Evolutionary conservation across 2,888 invertebrate genomes (phyloP), one percentile per base, ranked within the genome.

Genomic region (Melolontha melolontha): DNA sequence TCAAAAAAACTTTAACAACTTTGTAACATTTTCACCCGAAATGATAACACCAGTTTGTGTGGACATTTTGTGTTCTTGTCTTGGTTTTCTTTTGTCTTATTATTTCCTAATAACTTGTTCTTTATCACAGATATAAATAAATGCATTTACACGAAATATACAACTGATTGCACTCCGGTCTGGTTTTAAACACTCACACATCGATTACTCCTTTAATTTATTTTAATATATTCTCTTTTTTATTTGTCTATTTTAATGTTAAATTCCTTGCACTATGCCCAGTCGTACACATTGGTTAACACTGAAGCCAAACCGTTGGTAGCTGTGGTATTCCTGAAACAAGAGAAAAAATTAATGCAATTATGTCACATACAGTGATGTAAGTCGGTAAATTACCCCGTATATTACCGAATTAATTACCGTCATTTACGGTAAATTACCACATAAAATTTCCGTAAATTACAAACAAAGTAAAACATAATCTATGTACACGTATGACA

Each of bases 111-210:
- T 68, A 66, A 72, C 67, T 80, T 80, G 80, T 81, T 81, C 79
- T 77, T 82, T 83, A 84, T 84, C 84, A 84, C 84, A 84, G 84
- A 84, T 84, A 84, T 80, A 82, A 83, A 83, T 81, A 83, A 84
- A 84, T 84, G 84, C 83, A 82, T 83, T 80, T 83, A 81, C 81
- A 82, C 81, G 80, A 80, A 78, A 82, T 82, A 79, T 81, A 82
- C 81, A 83, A 80, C 79, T 79, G 78, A 80, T 81, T 81, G 80
- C 79, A 78, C 78, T 73, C 64, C 75, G 75, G 74, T 77, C 74
- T 75, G 68, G 65, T 70, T 72, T 69, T 68, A 69, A 71, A 64
- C 71, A 72, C 73, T 73, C 74, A 73, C 72, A 71, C 70, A 70
- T 66, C 68, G 67, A 71, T 63, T 70, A 71, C 29, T 50, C 63